Evolutionary conservation across 2,888 invertebrate species (phyloP), one percentile per base, ranked within the genome.

Genomic region (Drosophila acutilabella): DNA sequence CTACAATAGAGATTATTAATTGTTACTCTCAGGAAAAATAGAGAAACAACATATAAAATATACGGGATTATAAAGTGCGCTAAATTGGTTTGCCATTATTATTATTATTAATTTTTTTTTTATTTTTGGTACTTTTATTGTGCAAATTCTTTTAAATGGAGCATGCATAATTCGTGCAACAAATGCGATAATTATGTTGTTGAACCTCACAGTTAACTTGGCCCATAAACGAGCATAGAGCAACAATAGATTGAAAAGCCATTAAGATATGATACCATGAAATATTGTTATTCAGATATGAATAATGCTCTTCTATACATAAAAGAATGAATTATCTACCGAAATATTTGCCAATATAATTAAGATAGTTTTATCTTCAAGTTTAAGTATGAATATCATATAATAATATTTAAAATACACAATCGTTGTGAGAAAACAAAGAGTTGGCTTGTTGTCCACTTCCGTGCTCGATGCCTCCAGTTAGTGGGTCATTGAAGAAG

Each of bases 401-500:
- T 44, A 60, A 60, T 38, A 54, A 54, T 40, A 30, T 47, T 61
- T 54, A 54, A 47, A 61, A 54, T 47, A 45, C 61, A 30, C n/a
- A 14, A 7, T 23, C 40, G 47, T 47, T 38, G 57, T 57, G 47
- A 57, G 38, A 47, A 62, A 60, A 48, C 23, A 26, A 18, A 14
- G 50, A 10, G 48, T 52, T 52, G 23, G 13, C 11, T 38, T 36
- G 26, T 64, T 51, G 48, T 45, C 38, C 10, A 50, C 60, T 74
- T 70, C 74, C 71, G 70, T 54, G 59, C 60, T 58, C 44, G 60
- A 53, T 74, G 50, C 33, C 44, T 26, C 52, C 14, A 30, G 60
- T 77, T 74, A 82, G 80, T 80, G 80, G 80, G 80, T 80, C 80
- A 80, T 82, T 82, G 82, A 64, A 67, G 67, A 64, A 73, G 64